A percentile compares a stretch with the other conserved stretches of the same genome.
phyloP scores from a whole-genome alignment of 1,140 invertebrate species.

The Cydia fagiglandana region DNA sequence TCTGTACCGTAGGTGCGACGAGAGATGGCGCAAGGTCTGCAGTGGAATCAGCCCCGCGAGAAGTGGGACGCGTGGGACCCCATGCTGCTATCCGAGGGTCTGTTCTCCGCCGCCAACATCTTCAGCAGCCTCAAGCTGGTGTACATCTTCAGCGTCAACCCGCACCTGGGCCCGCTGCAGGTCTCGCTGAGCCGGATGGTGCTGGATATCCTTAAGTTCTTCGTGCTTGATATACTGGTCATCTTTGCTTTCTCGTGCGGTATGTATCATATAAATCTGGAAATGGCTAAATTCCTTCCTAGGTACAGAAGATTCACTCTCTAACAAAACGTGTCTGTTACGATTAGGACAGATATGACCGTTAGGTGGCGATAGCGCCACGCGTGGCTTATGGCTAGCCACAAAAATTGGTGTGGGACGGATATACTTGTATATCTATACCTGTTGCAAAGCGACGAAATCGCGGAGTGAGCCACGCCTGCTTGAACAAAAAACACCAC shows the following conservation, averaged over 20 bases:
- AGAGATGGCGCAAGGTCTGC: conserved; percentile 78
- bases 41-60: conserved; percentile 85
- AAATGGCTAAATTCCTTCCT: too few species aligned
- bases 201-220: conserved; percentile 98
- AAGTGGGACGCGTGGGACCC: conserved; percentile 98
- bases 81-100: conserved; percentile 96
- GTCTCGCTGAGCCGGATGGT: conserved; percentile 98
- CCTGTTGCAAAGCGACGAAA: too few species aligned
- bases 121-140: conserved; percentile 97
- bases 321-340: too few species aligned
- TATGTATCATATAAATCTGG: conserved; percentile 73
- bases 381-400: too few species aligned
- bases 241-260: conserved; percentile 99
- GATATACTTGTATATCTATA: too few species aligned
- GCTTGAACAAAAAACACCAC: too few species aligned
- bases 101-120: conserved; percentile 98
- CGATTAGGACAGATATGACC: too few species aligned
- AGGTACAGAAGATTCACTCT: too few species aligned
- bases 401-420: too few species aligned
- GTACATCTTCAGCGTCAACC: conserved; percentile 99
- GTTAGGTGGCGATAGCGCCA: too few species aligned
- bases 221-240: conserved; percentile 96
- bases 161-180: conserved; percentile 97
- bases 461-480: too few species aligned
- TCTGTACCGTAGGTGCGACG: conserved; percentile 81